Conservation (phyloP, 2,888 invertebrate species). For the Ormyrus nitidulus region DNA sequence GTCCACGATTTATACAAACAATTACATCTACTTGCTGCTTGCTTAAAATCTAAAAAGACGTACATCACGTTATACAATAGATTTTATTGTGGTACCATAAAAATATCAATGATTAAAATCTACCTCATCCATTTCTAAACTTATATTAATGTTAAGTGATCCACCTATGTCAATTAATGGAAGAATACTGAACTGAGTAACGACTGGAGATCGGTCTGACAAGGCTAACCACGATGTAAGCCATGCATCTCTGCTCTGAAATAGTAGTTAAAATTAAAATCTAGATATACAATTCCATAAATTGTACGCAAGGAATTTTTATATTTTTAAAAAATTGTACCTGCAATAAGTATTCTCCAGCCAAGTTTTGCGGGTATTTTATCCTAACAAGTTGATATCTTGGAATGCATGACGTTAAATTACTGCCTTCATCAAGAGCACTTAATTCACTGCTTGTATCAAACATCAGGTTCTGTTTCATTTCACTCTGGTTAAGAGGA, state of each 20-base stretch:
- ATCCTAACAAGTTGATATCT: conserved; percentile 74
- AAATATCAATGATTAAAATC: conserved; percentile 17
- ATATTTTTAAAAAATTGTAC: conserved; percentile 61
- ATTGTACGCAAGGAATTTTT: background rate
- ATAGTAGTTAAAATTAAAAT: conserved; percentile 33
- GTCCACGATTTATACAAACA: conserved; percentile 71
- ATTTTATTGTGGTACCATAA: background rate
- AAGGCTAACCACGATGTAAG: conserved; percentile 75
- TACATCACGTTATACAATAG: background rate
- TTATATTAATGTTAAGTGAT: conserved; percentile 73
- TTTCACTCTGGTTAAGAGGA: conserved; percentile 25
- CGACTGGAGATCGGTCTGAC: conserved; percentile 71
- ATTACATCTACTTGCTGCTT: conserved; percentile 65
- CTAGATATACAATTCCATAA: conserved; percentile 14
- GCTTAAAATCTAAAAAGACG: conserved; percentile 59
- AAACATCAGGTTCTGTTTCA: background rate
- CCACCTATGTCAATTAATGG: conserved; percentile 76
- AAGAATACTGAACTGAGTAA: conserved; percentile 73
- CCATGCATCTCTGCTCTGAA: conserved; percentile 74
- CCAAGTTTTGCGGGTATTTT: conserved; percentile 75
- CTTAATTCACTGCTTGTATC: background rate
- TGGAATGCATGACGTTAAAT: conserved; percentile 69
- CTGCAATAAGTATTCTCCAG: conserved; percentile 75
- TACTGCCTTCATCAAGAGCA: conserved; percentile 6
- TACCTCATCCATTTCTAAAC: conserved; percentile 73